Evolutionary conservation across 1,140 invertebrate species (phyloP).

Genomic region (Pantala flavescens): DNA sequence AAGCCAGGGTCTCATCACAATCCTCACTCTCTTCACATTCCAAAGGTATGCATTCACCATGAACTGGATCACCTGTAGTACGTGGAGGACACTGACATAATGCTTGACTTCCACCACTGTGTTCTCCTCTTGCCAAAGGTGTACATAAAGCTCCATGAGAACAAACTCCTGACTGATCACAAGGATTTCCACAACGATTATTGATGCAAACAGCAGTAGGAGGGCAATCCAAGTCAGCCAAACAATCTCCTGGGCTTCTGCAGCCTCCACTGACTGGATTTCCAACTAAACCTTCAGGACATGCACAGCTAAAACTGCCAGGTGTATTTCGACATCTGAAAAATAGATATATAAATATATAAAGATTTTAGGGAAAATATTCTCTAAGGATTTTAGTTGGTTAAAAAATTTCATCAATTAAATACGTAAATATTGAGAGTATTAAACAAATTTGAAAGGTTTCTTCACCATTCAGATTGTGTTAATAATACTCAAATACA

Average conservation of each 20-base stretch:
- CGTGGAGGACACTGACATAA: slow-evolving; percentile 62
- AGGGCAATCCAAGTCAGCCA: slow-evolving; percentile 67
- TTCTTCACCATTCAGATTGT: too few species aligned
- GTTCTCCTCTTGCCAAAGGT: slow-evolving; percentile 33
- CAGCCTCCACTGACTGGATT: slow-evolving; percentile 58
- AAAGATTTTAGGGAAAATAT: background rate
- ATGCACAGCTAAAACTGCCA: slow-evolving; percentile 64
- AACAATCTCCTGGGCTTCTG: slow-evolving; percentile 66
- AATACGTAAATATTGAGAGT: background rate
- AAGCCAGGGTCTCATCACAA: slow-evolving; percentile 57
- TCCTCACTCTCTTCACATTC: slow-evolving; percentile 73
- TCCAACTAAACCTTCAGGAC: slow-evolving; percentile 66
- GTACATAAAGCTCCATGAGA: slow-evolving; percentile 64
- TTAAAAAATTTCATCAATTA: background rate
- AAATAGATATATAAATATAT: slow-evolving; percentile 18
- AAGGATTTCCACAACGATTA: slow-evolving; percentile 69
- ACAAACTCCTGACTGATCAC: slow-evolving; percentile 50
- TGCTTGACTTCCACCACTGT: slow-evolving; percentile 44
- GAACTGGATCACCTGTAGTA: slow-evolving; percentile 59
- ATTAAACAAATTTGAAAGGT: too few species aligned
- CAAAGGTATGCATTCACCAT: slow-evolving; percentile 51
- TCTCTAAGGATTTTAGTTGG: background rate
- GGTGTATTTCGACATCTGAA: slow-evolving; percentile 59
- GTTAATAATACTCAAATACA: background rate
- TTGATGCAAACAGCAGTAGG: slow-evolving; percentile 62